Base-by-base conservation (phyloP, 2,888 invertebrate species). In the Toxonevra muliebris region DNA sequence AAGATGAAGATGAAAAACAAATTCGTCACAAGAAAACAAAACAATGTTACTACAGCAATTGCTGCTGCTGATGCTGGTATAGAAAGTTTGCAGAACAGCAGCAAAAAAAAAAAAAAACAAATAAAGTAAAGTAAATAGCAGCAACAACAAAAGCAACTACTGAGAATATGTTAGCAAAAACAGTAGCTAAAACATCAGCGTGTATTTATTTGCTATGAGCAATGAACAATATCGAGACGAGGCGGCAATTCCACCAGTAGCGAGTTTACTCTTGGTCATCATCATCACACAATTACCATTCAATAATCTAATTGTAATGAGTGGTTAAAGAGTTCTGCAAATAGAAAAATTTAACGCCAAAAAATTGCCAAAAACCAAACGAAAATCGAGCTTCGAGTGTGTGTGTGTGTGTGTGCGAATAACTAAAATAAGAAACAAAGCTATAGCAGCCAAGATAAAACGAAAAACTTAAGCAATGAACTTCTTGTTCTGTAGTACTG, bases 381-480 rank as follows among this genome's bases (percentile, higher is more conserved):
- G 3, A 30, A 30, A 30, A 30, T 7, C 7, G 30, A 30, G 7
- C 3, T 30, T 30, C 30, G 7, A 4, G 30, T 7, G 30, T 4
- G 30, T 30, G 30, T 30, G 30, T 30, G 30, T 30, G 20, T 53
- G 19, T 15, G 30, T 11, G 43, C 15, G 12, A 19, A 59, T n/a
- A 20, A 17, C 12, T 42, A 19, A 5, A 30, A 30, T 11, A 57
- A 30, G 7, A 63, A 55, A 45, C 12, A 63, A n/a, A 42, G 30
- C 48, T 3, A 19, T 40, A 55, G 17, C 30, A 41, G 40, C n/a
- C 13, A 20, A 41, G 13, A 15, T 12, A n/a, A 64, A 71, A 69
- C 61, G 60, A 71, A 71, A 71, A 69, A 71, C 65, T 69, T 68
- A 63, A 65, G 69, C 62, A 13, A 68, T 57, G 64, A 60, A 58